These are phyloP conservation scores for Monopis laevigella DNA, from an alignment of 2,888 invertebrate species.

Conservation along the genomic window DNA sequence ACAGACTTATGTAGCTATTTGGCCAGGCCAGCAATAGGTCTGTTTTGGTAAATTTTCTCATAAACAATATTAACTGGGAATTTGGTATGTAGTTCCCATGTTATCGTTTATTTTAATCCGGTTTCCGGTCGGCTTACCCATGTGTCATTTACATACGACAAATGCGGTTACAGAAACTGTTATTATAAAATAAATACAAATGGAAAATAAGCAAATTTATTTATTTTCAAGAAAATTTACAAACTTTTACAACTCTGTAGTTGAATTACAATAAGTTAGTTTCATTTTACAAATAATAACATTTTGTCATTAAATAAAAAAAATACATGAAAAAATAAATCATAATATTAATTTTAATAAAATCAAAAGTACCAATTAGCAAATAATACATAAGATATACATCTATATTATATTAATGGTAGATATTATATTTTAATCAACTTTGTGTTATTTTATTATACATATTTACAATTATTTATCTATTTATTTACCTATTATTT, in stretches of 20 bases:
- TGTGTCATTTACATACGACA: background rate
- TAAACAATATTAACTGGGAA: too few species aligned
- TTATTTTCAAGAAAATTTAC: slow-evolving; percentile 47
- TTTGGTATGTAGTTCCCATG: too few species aligned
- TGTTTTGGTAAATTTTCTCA: too few species aligned
- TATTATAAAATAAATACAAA: background rate
- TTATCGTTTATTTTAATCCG: too few species aligned
- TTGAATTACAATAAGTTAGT: slow-evolving; percentile 3
- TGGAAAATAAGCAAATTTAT: slow-evolving; percentile 58
- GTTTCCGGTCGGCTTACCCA: too few species aligned
- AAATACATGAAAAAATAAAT: slow-evolving; percentile 4
- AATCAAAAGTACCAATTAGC: slow-evolving; percentile 30
- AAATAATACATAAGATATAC: too few species aligned
- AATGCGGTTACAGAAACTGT: background rate
- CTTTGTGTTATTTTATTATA: slow-evolving; percentile 3
- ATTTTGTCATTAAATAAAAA: slow-evolving; percentile 1
- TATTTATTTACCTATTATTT: slow-evolving; percentile 2
- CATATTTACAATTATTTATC: slow-evolving; percentile 11
- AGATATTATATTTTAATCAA: slow-evolving; percentile 2
- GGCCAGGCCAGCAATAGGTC: too few species aligned
- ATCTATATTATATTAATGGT: background rate
- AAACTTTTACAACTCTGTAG: slow-evolving; percentile 29
- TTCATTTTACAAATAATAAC: slow-evolving; percentile 12
- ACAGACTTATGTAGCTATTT: too few species aligned
- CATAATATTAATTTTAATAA: slow-evolving; percentile 17